Evolutionary conservation across 2,888 invertebrate genomes (phyloP).

Genomic region (Congeria kusceri): DNA sequence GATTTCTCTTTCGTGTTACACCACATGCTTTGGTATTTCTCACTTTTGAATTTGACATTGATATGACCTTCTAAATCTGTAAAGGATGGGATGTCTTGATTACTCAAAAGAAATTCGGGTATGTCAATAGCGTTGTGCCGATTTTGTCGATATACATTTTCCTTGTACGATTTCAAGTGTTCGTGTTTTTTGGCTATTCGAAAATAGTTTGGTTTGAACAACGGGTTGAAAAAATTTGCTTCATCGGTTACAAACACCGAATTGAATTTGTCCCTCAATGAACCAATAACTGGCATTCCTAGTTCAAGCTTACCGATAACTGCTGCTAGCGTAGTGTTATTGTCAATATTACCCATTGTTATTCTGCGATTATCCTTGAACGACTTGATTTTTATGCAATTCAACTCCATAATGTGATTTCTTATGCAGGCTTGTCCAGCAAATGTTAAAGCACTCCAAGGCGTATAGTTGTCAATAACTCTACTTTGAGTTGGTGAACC

Average conservation of each 20-base stretch:
- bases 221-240: too few relatives aligned
- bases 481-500: constrained; percentile 24
- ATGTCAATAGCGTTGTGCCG: too few relatives aligned
- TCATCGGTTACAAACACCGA: too few relatives aligned
- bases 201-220: too few relatives aligned
- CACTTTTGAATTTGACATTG: too few relatives aligned
- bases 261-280: too few relatives aligned
- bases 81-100: too few relatives aligned
- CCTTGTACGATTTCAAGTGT: neutral
- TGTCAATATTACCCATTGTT: constrained; percentile 17
- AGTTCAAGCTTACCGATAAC: constrained; percentile 8
- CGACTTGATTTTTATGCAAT: constrained; percentile 12
- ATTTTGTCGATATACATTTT: too few relatives aligned
- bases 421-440: constrained; percentile 4
- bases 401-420: neutral
- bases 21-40: too few relatives aligned
- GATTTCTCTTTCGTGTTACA: too few relatives aligned
- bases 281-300: neutral
- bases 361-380: constrained; percentile 20
- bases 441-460: constrained; percentile 28
- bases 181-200: constrained; percentile 15
- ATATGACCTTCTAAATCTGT: too few relatives aligned
- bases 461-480: constrained; percentile 20
- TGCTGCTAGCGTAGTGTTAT: constrained; percentile 4
- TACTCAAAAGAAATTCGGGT: too few relatives aligned